Conservation (phyloP, 2,113 vertebrate genomes). For the Bufo bufo region DNA sequence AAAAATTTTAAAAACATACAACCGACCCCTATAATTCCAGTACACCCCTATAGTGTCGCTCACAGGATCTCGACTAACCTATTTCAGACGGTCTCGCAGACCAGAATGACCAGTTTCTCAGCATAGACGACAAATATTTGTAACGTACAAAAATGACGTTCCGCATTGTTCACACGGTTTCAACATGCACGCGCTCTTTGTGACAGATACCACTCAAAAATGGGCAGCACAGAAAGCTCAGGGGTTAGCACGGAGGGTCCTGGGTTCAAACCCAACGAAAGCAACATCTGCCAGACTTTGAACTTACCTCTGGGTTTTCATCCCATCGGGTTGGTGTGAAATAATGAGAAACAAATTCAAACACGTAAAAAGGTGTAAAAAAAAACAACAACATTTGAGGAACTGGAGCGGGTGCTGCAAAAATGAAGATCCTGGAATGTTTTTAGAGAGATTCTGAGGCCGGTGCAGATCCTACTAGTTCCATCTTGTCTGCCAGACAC, state of each 20-base stretch:
- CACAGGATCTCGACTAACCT: neutral
- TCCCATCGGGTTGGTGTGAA: neutral
- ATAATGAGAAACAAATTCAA: neutral
- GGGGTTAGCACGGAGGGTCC: no score
- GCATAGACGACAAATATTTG: constrained; percentile 4
- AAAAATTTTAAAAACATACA: neutral
- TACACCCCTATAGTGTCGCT: neutral
- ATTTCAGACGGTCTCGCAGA: neutral
- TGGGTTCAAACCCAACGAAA: no score
- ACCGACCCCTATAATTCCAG: neutral
- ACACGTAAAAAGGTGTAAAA: neutral
- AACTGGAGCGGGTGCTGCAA: neutral
- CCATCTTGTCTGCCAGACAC: constrained; percentile 46
- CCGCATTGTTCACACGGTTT: neutral
- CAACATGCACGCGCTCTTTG: neutral
- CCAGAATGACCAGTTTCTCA: neutral
- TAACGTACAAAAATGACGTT: neutral
- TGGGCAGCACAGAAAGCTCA: no score
- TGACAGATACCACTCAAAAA: neutral
- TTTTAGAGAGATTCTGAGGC: neutral
- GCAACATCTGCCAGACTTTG: no score
- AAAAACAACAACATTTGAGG: neutral
- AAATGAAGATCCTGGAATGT: constrained; percentile 9
- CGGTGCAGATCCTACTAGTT: constrained; percentile 10
- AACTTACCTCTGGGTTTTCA: no score